A percentile compares a stretch with the other conserved stretches of the same genome.
phyloP scores from a whole-genome alignment of 2,113 vertebrate species.

The Choloepus hoffmanni region DNA sequence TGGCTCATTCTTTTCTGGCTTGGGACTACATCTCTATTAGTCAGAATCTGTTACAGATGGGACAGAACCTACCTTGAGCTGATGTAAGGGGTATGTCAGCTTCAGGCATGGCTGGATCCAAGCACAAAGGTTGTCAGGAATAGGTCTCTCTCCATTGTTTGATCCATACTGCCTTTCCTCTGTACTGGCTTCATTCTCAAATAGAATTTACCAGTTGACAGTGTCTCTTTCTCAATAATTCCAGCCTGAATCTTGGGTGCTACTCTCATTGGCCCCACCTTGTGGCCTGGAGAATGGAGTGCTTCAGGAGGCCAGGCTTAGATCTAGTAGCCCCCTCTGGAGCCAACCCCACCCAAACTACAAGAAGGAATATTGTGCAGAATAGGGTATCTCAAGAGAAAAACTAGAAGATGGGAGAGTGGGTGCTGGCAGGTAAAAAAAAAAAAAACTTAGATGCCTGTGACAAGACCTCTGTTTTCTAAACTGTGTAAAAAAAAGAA shows the following conservation, averaged over 20 bases:
- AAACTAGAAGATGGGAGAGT: background rate
- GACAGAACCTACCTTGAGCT: background rate
- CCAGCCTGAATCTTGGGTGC: background rate
- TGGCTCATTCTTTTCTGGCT: background rate
- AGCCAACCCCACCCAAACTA: background rate
- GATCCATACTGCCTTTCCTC: background rate
- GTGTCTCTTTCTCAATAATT: background rate
- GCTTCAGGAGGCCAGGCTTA: background rate
- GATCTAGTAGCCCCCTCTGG: background rate
- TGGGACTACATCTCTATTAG: background rate
- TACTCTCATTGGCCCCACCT: background rate
- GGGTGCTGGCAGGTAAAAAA: no score
- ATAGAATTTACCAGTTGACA: background rate
- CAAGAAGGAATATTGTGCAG: background rate
- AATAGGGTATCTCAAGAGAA: background rate
- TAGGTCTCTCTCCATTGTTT: background rate
- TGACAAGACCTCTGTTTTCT: background rate
- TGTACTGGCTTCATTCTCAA: background rate
- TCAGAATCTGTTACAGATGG: background rate
- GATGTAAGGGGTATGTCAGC: background rate
- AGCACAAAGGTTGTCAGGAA: background rate
- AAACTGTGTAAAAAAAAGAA: fast-evolving
- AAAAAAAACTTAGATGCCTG: fast-evolving
- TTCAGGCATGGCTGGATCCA: background rate
- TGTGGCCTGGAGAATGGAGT: background rate